Evolutionary conservation across 2,113 vertebrate genomes (phyloP).

Genomic region (Callipepla squamata): DNA sequence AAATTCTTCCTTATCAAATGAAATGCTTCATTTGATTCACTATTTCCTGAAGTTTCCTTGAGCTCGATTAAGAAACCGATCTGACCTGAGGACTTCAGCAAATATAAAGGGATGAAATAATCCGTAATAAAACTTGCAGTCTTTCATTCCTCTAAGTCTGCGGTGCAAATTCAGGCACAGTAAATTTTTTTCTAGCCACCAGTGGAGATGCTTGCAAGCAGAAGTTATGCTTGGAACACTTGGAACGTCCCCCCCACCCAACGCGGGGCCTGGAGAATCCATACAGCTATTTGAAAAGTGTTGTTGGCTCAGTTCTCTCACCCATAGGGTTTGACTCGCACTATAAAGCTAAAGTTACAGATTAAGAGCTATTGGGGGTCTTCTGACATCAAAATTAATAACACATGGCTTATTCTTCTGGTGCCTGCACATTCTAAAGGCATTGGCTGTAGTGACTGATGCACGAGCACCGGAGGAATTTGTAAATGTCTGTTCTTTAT

Average conservation of each 20-base stretch:
- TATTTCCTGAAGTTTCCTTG: neutral
- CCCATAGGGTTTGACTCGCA: constrained; percentile 11
- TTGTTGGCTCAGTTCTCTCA: neutral
- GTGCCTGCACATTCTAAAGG: neutral
- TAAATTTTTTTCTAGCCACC: neutral
- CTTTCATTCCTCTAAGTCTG: neutral
- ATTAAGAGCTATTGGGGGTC: constrained; percentile 52
- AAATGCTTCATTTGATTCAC: neutral
- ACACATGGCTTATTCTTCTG: constrained; percentile 18
- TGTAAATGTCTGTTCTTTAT: neutral
- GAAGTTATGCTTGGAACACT: neutral
- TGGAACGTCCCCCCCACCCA: neutral
- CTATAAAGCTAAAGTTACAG: constrained; percentile 32
- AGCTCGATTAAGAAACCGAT: neutral
- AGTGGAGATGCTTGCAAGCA: neutral
- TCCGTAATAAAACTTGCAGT: neutral
- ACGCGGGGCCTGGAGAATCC: neutral
- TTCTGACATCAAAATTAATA: constrained; percentile 52
- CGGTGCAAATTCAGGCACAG: neutral
- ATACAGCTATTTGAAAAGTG: neutral
- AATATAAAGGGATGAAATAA: neutral
- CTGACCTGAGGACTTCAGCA: neutral
- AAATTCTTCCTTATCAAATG: neutral
- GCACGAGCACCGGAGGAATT: neutral
- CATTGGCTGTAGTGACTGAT: neutral